These are phyloP conservation scores for Cremastobaeus sp. DNA, from an alignment of 2,888 invertebrate genomes.

Conservation along the genomic window DNA sequence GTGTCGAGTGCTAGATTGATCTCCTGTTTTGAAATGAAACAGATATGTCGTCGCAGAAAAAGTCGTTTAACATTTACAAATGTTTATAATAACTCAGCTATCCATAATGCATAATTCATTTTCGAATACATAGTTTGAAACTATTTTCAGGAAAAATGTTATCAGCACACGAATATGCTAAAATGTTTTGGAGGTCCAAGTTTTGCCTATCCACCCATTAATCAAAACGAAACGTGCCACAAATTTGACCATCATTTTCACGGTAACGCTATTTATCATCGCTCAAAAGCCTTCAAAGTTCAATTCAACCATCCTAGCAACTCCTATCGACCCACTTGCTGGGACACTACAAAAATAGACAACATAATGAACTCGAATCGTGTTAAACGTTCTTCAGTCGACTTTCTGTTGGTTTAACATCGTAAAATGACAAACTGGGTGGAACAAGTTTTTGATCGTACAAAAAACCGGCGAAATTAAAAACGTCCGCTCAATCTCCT, in stretches of 20 bases:
- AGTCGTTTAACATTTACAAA: background rate
- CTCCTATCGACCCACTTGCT: conserved; percentile 31
- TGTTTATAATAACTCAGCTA: conserved; percentile 43
- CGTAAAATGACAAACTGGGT: conserved; percentile 2
- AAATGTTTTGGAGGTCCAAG: conserved; percentile 10
- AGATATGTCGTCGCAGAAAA: conserved; percentile 6
- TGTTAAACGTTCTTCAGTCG: conserved; percentile 17
- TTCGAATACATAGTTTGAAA: conserved; percentile 15
- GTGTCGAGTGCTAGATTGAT: conserved; percentile 22
- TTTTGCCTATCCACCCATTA: conserved; percentile 8
- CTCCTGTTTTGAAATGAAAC: conserved; percentile 16
- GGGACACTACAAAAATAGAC: conserved; percentile 1
- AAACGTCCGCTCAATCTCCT: background rate
- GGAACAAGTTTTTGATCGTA: conserved; percentile 14
- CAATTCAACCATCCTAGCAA: conserved; percentile 6
- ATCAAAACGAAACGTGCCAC: conserved; percentile 17
- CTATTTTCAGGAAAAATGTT: conserved; percentile 22
- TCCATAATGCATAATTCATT: conserved; percentile 37
- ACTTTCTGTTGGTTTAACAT: conserved; percentile 25
- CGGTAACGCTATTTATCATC: conserved; percentile 10
- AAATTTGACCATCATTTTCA: conserved; percentile 16
- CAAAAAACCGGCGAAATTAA: conserved; percentile 6
- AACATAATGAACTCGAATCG: conserved; percentile 9
- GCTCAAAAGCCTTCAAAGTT: background rate
- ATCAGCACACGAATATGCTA: conserved; percentile 34